These are phyloP conservation scores for Pogonus chalceus DNA, from an alignment of 1,140 invertebrate species.

Conservation along the genomic window DNA sequence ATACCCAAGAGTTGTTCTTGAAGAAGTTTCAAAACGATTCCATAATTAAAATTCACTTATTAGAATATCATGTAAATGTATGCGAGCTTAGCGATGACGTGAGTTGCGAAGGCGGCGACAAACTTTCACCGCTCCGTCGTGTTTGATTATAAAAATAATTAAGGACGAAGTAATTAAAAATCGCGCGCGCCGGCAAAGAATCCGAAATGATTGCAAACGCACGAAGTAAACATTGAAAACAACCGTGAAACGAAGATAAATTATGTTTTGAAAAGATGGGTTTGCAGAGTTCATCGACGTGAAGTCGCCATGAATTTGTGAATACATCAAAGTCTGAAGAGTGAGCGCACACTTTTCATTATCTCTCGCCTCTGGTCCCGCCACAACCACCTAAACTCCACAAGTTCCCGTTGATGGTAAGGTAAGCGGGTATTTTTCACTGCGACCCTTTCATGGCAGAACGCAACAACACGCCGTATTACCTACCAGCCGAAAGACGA, in stretches of 20 bases:
- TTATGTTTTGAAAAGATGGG: conserved; percentile 34
- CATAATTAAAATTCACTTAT: conserved; percentile 6
- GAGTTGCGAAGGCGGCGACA: neutral
- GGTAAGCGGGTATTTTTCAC: neutral
- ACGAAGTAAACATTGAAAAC: conserved; percentile 26
- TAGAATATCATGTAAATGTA: conserved; percentile 7
- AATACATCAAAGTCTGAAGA: conserved; percentile 34
- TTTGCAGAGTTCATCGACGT: conserved; percentile 35
- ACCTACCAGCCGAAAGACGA: neutral
- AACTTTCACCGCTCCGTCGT: neutral
- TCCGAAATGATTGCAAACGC: conserved; percentile 22
- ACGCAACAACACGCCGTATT: too few species aligned
- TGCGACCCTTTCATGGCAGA: neutral
- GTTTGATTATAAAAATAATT: conserved; percentile 8
- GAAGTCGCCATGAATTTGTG: conserved; percentile 34
- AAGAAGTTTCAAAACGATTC: neutral
- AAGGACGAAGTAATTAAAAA: conserved; percentile 1
- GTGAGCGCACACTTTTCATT: conserved; percentile 33
- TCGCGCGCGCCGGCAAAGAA: neutral
- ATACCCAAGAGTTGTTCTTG: neutral
- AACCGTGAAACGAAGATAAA: conserved; percentile 34
- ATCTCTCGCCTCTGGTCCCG: conserved; percentile 17
- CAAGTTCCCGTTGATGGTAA: neutral
- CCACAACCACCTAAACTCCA: neutral
- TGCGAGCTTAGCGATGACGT: conserved; percentile 1